phyloP scores from a whole-genome alignment of 2,888 invertebrate species.

The Pristionchus arcanus region DNA sequence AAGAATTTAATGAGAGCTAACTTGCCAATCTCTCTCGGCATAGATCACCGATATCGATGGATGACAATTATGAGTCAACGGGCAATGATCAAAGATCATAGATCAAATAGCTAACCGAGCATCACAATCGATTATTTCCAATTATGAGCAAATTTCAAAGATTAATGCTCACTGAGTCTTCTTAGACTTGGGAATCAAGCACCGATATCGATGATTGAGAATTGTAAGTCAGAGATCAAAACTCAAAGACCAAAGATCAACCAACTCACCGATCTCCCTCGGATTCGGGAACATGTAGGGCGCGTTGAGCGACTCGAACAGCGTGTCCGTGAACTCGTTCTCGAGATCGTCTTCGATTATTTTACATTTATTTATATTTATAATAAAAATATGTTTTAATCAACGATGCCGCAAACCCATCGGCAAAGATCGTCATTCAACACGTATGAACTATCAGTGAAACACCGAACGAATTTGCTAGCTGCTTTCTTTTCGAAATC shows the following conservation, averaged over 20 bases:
- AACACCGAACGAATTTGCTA: background rate
- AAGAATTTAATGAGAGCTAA: background rate
- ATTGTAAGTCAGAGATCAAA: background rate
- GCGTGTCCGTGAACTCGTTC: conserved; percentile 81
- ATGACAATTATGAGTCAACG: too few species aligned
- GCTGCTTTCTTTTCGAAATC: too few species aligned
- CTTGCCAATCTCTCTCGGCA: background rate
- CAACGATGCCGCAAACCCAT: background rate
- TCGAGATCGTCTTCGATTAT: conserved; percentile 75
- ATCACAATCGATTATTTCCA: too few species aligned
- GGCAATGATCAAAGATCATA: too few species aligned
- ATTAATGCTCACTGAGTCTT: too few species aligned
- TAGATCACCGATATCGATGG: too few species aligned
- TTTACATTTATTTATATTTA: background rate
- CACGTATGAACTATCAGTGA: background rate
- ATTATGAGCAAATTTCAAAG: too few species aligned
- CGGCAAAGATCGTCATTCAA: background rate
- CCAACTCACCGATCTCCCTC: conserved; percentile 85
- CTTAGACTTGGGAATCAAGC: too few species aligned
- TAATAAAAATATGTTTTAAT: background rate
- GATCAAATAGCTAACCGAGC: too few species aligned
- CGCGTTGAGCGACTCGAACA: conserved; percentile 82
- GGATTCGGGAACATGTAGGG: conserved; percentile 97
- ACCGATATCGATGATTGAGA: too few species aligned
- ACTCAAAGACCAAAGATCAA: conserved; percentile 31